Conservation (phyloP, 2,113 vertebrate species). For the Crotalus horridus region DNA sequence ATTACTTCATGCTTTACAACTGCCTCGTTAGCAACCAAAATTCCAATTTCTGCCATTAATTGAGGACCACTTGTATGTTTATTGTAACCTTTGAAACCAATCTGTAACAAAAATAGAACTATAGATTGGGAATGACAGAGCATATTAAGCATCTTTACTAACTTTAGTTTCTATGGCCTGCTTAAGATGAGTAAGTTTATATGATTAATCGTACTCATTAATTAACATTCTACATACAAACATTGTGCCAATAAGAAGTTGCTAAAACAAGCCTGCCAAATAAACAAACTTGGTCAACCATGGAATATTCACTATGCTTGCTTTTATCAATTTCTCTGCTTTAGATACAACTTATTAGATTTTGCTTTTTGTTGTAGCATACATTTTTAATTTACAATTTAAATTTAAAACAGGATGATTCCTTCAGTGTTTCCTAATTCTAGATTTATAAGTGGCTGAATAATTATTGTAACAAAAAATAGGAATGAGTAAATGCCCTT, state of each 20-base stretch:
- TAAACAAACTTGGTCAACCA: background rate
- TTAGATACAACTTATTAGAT: background rate
- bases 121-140: background rate
- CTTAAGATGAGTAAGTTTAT: background rate
- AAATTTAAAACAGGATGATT: background rate
- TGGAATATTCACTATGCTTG: background rate
- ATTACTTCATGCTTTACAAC: background rate
- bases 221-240: background rate
- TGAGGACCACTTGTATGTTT: background rate
- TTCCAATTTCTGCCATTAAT: background rate
- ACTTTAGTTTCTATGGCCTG: slow-evolving; percentile 6
- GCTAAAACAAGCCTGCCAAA: background rate
- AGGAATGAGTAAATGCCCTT: background rate
- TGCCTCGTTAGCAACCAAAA: background rate
- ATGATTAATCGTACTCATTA: background rate
- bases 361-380: background rate
- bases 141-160: slow-evolving; percentile 14
- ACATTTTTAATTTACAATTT: background rate
- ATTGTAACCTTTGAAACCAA: slow-evolving; percentile 32
- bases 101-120: slow-evolving; percentile 26
- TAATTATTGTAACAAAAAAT: background rate
- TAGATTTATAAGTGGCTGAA: background rate
- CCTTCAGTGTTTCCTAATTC: background rate
- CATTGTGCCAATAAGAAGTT: background rate
- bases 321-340: background rate